Base-by-base conservation (phyloP, 2,888 invertebrate genomes). In the Tridacna gigas region DNA sequence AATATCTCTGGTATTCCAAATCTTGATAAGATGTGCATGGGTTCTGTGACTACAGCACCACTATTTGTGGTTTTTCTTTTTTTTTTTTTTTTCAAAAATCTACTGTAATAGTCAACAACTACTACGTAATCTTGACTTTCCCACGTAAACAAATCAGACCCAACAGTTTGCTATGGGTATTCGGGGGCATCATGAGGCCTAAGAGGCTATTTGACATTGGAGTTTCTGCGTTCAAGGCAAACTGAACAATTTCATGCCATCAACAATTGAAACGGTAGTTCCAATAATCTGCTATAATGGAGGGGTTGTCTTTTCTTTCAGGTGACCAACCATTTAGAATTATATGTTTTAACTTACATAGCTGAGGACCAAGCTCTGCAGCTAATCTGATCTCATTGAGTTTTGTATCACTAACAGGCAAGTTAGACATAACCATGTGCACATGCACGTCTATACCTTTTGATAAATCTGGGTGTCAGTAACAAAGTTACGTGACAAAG, bases 91-190 rank as follows among this genome's bases (percentile, higher is more conserved):
- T 88, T 81, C 75, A 81, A 80, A 56, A 51, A 88, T 37, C 82
- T 51, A 67, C 78, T 80, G 63, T 83, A 89, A 28, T 89, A 84
- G 74, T 86, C 84, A 45, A 88, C 84, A 0, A 74, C 63, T 11
- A 89, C 75, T 13, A 86, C 15, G 74, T 77, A 83, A 51, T 82
- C 78, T 18, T 83, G 47, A 26, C 74, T 61, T 45, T 86, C 76
- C 79, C 78, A 79, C 13, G 74, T 67, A 74, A 85, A 87, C 20
- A 86, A 56, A 74, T 86, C 89, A 45, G 86, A 84, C 12, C 80
- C 84, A 73, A 84, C 82, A 26, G 60, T 73, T 80, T 88, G 79
- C 84, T 81, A 86, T 60, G 84, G 89, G 20, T 79, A 67, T 11
- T 77, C 61, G 22, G 89, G 89, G n/a, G 86, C 75, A n/a, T 71